These are phyloP conservation scores for Vulpes vulpes DNA, from an alignment of 2,113 vertebrate genomes.

Conservation along the genomic window DNA sequence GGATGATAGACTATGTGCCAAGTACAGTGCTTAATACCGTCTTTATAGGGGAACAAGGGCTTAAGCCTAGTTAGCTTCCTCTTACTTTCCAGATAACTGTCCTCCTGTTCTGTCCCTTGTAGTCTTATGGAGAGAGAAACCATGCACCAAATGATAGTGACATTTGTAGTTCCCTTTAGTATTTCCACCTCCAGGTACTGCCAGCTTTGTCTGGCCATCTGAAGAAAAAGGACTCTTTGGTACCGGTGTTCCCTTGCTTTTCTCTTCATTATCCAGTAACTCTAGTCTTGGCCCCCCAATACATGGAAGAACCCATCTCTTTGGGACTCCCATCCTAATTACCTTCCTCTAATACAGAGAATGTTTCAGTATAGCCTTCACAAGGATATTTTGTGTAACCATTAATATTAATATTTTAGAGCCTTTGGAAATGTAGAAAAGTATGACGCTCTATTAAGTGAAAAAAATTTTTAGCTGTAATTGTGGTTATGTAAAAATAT, in stretches of 20 bases:
- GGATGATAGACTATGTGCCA: neutral
- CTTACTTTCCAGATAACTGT: neutral
- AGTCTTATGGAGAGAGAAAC: neutral
- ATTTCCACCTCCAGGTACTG: neutral
- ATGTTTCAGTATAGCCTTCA: neutral
- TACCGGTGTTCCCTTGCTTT: neutral
- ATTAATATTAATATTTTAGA: slow-evolving; percentile 1
- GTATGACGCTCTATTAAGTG: neutral
- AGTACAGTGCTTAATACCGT: neutral
- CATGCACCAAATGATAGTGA: neutral
- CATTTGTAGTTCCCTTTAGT: neutral
- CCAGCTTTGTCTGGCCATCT: neutral
- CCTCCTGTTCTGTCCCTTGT: neutral
- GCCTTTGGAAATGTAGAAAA: neutral
- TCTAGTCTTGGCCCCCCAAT: neutral
- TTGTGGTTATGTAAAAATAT: neutral
- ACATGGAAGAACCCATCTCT: neutral
- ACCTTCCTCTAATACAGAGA: neutral
- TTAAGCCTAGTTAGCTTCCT: neutral
- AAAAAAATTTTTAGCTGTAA: neutral
- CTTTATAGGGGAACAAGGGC: neutral
- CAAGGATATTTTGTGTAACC: neutral
- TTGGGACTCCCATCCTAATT: neutral
- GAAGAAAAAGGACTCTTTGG: neutral
- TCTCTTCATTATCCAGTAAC: neutral